Base-by-base conservation (phyloP, 2,888 invertebrate species). In the Lasioglossum morio region DNA sequence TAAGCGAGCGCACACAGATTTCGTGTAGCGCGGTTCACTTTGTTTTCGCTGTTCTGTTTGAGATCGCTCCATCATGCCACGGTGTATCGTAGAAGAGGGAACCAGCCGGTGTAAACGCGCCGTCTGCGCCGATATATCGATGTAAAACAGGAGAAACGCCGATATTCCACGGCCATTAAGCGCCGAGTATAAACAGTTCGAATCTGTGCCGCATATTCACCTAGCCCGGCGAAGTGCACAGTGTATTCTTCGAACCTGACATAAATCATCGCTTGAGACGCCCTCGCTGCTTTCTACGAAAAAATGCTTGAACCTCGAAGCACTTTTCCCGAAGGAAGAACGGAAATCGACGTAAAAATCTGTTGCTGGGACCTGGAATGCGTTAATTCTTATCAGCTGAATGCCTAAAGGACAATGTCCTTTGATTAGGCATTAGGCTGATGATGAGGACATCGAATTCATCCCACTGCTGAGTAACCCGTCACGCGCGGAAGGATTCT, bases 21-120 rank as follows among this genome's bases (percentile, higher is more conserved):
- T 83, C 87, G 77, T 82, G 84, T 77, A 72, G 70, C 57, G 77
- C 77, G 84, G 85, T 87, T 88, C 77, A 80, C 87, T 90, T 89
- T 85, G 82, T 90, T 90, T 86, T 66, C 84, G 74, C 69, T 76
- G 87, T 89, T 89, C 90, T 86, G 84, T 87, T 87, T 89, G 80
- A 88, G 89, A 91, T 88, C 89, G 87, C 90, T 91, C 90, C 90
- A 91, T 92, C 91, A 90, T 89, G 85, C 90, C 86, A 82, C 85
- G 82, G 81, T 63, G 79, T 77, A 83, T 82, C 86, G 84, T 72
- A 73, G 79, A 81, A 84, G 79, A 79, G 88, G 80, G 46, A 69
- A n/a, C 30, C 37, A 19, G 37, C 40, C 43, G 66, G 16, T 57
- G 43, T 72, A 57, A 77, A 63, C 81, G 72, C 69, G 77, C 74